Evolutionary conservation across 2,888 invertebrate species (phyloP), one percentile per base, ranked within the genome.

Genomic region (Athalia rosae): DNA sequence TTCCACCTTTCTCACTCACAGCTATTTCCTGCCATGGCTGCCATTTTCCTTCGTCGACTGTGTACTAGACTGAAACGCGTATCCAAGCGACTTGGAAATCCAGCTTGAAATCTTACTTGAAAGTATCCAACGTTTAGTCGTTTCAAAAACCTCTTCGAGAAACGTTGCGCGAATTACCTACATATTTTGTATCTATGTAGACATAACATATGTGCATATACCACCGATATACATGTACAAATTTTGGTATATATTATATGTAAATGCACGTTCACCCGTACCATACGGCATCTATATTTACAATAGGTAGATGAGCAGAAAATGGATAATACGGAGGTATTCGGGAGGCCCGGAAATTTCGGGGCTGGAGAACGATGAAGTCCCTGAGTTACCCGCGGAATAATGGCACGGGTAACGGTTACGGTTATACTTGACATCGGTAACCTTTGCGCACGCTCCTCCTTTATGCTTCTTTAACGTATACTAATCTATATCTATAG

Each of bases 361-460:
- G 28, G 74, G 61, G 47, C 41, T 74, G 45, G 47, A 61, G 62
- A 56, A 61, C 28, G 41, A 74, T 61, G 61, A 61, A 74, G 61
- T 74, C 74, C 61, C 62, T 61, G 48, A 74, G 74, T 74, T 74
- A 47, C 61, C 53, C 61, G 4, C 11, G 74, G 62, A 61, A 74
- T 74, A 74, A 74, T 74, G 74, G 61, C 59, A 61, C 48, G 61
- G 74, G 43, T 74, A 48, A 74, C 74, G 74, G 74, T 74, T 61
- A 74, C 74, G 59, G 74, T 74, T 74, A 74, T 50, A 47, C 61
- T 74, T 48, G 50, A 62, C 74, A 74, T 74, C 50, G 61, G 61
- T 74, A 74, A 74, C 74, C 74, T 74, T 74, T 74, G 59, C 62
- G 74, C 59, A 74, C 61, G 43, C 59, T 62, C 50, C 74, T 53